Percentiles rank a stretch among this genome's conserved stretches.
Evolutionary conservation across 2,888 invertebrate species (phyloP).

Genomic region (Melanotus villosus): DNA sequence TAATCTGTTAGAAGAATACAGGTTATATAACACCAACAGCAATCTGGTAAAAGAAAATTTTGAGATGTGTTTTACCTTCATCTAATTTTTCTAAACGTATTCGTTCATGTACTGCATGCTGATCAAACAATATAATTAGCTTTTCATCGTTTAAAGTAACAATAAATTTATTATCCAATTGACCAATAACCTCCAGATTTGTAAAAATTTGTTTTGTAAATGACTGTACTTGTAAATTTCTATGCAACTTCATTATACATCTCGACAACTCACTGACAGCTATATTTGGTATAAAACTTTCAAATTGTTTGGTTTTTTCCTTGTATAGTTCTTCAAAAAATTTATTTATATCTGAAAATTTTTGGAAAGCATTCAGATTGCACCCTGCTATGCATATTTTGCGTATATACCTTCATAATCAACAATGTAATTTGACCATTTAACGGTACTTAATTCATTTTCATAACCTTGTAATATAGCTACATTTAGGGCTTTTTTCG

Average conservation of each 20-base stretch:
- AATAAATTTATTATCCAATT: constrained; percentile 84
- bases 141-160: constrained; percentile 68
- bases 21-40: too few relatives aligned
- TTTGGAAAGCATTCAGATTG: not conserved
- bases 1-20: constrained; percentile 49
- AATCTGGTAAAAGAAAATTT: too few relatives aligned
- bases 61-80: too few relatives aligned
- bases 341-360: constrained; percentile 59
- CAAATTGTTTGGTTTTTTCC: constrained; percentile 60
- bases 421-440: constrained; percentile 63
- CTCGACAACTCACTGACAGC: constrained; percentile 18
- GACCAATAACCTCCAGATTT: constrained; percentile 74
- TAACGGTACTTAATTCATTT: constrained; percentile 61
- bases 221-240: constrained; percentile 36
- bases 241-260: constrained; percentile 27
- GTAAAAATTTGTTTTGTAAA: constrained; percentile 70
- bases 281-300: constrained; percentile 56
- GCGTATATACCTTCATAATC: not conserved
- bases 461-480: constrained; percentile 62
- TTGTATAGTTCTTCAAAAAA: constrained; percentile 63
- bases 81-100: constrained; percentile 81
- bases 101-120: constrained; percentile 91
- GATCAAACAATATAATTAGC: constrained; percentile 82
- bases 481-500: constrained; percentile 60
- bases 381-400: too few relatives aligned